Percentiles rank a stretch among this genome's conserved stretches.
Conservation (phyloP, 1,140 invertebrate genomes). For the Conus ventricosus region DNA sequence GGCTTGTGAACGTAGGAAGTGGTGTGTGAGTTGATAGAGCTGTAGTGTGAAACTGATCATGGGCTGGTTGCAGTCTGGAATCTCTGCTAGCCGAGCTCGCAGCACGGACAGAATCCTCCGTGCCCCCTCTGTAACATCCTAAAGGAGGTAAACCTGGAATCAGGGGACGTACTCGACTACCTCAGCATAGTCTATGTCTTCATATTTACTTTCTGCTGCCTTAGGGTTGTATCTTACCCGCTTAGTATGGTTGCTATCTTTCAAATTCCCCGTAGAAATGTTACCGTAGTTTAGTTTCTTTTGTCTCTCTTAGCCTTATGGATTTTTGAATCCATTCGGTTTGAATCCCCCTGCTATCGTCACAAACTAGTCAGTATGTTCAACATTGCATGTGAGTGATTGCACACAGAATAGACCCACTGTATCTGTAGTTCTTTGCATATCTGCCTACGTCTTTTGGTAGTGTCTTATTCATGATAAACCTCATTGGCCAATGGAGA, state of each 20-base stretch:
- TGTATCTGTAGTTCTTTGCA: neutral
- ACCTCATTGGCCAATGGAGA: neutral
- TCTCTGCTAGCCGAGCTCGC: conserved; percentile 21
- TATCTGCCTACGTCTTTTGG: neutral
- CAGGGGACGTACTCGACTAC: neutral
- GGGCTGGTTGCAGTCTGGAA: conserved; percentile 31
- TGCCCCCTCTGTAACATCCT: conserved; percentile 18
- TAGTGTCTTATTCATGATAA: neutral
- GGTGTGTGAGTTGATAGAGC: too few relatives aligned
- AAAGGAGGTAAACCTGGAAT: conserved; percentile 7
- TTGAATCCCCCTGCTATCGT: too few relatives aligned
- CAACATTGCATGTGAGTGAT: neutral
- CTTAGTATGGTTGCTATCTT: neutral
- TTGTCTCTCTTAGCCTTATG: neutral
- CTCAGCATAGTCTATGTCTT: conserved; percentile 1
- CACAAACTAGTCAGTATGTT: neutral
- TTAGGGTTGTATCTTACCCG: neutral
- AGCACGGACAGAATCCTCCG: neutral
- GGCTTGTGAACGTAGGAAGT: too few relatives aligned
- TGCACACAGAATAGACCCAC: neutral
- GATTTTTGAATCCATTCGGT: neutral
- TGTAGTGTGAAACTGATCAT: neutral
- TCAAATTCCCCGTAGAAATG: neutral
- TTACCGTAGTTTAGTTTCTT: neutral
- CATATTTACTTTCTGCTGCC: too few relatives aligned